A percentile compares a stretch with the other conserved stretches of the same genome.
phyloP scores from a whole-genome alignment of 2,113 vertebrate genomes.

The Myrmecophaga tridactyla region DNA sequence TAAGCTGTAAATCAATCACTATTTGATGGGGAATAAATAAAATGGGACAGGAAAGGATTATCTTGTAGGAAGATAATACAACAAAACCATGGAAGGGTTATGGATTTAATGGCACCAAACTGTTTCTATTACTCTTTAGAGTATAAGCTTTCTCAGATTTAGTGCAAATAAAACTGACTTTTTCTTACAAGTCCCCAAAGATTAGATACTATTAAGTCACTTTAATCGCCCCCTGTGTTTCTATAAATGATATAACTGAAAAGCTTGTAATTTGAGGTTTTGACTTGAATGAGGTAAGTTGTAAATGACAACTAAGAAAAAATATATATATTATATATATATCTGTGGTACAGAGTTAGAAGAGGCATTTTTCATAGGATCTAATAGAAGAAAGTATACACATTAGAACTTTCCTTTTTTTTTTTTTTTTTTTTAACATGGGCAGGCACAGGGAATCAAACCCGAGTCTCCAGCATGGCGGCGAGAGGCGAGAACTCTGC shows the following conservation, averaged over 20 bases:
- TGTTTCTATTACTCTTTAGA: not conserved
- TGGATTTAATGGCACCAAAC: not conserved
- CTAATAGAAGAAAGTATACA: constrained; percentile 47
- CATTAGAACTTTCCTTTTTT: constrained; percentile 39
- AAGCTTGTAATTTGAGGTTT: not conserved
- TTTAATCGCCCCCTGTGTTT: not conserved
- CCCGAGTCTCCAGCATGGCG: no score
- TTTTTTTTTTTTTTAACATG: no score
- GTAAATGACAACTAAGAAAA: not conserved
- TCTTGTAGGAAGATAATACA: not conserved
- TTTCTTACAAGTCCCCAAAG: not conserved
- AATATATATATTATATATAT: no score
- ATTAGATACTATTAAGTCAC: not conserved
- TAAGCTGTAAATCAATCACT: not conserved
- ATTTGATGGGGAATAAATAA: constrained; percentile 28
- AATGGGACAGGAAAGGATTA: not conserved
- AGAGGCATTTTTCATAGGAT: constrained; percentile 27
- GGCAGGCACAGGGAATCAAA: no score
- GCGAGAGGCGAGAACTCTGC: no score
- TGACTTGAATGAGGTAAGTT: not conserved
- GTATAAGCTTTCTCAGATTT: not conserved
- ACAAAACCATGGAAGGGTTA: not conserved
- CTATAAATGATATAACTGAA: not conserved
- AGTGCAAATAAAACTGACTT: not conserved
- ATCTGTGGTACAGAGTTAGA: not conserved